Conservation (phyloP, 2,797 vertebrate species). For the Chromis chromis region DNA sequence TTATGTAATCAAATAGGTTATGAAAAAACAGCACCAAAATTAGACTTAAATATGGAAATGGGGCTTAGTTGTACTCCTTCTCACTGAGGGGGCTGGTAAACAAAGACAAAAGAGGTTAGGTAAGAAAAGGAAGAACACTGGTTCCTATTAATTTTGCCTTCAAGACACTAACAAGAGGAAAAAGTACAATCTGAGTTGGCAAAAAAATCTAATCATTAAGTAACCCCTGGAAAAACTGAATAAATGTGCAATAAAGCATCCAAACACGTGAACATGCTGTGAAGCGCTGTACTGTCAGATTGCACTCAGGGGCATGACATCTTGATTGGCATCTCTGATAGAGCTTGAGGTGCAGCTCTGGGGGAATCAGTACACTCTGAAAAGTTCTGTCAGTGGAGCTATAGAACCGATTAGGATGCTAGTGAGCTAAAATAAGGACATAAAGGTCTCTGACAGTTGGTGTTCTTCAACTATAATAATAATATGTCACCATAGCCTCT, state of each 20-base stretch:
- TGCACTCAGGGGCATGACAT: constrained; percentile 17
- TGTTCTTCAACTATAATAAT: constrained; percentile 7
- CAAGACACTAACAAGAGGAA: not conserved
- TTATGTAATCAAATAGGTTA: constrained; percentile 22
- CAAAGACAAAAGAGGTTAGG: not conserved
- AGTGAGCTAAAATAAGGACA: constrained; percentile 19
- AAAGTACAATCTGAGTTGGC: not conserved
- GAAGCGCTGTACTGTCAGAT: constrained; percentile 29
- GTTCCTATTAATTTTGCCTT: not conserved
- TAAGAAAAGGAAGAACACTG: not conserved
- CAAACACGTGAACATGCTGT: not conserved
- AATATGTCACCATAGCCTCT: constrained; percentile 16
- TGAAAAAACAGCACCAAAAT: constrained; percentile 4
- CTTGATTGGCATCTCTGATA: constrained; percentile 50
- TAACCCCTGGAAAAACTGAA: not conserved
- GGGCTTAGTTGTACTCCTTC: not conserved
- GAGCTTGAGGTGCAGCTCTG: constrained; percentile 25
- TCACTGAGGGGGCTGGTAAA: not conserved
- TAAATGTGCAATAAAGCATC: no score
- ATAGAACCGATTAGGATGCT: not conserved
- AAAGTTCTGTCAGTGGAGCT: constrained; percentile 22
- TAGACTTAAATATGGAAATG: not conserved
- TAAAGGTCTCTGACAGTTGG: constrained; percentile 33
- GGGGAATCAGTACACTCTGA: constrained; percentile 16
- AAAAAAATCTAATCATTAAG: not conserved